Base-by-base conservation (phyloP, 2,113 vertebrate genomes). In the Sylvilagus bachmani region DNA sequence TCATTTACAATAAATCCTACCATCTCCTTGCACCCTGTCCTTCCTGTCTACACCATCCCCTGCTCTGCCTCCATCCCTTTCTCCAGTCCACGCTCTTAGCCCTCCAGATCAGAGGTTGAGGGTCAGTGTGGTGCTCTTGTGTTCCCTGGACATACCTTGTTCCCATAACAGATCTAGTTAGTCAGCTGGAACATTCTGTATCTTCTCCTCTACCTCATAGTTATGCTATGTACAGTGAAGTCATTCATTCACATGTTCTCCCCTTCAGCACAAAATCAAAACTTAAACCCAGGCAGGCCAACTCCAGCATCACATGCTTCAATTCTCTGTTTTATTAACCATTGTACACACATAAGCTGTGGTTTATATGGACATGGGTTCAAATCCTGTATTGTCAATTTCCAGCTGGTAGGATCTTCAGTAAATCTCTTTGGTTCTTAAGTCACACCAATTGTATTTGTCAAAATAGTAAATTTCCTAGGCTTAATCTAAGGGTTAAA, bases 301-400 rank as follows among this genome's bases (percentile, higher is more conserved):
- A 27, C 22, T 51, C 81, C 29, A 77, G 4, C 75, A 82, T 38
- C 24, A 55, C 13, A 6, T 21, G 21, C 87, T 79, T 95, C 12
- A 67, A 24, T 13, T 73, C 31, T 78, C 38, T 86, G 29, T 44
- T 84, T 51, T 62, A 1, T 24, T 55, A 75, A 53, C 12, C 66
- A 67, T 62, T 17, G 31, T n/a, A 77, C 2, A 88, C 5, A 64
- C 24, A 53, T 21, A 77, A 64, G 73, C 64, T 94, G 75, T 90
- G 77, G 78, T 64, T 64, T 58, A 61, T 6, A 91, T 1, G 87
- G 38, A 75, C 53, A 21, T 3, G 4, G 38, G 33, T 78, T 94
- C 93, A 94, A 86, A 89, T 49, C 25, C n/a, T 10, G 1, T 44
- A n/a, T 49, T 86, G 29, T n/a, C 49, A 33, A 29, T 82, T 96